These are phyloP conservation scores for Parascotia fuliginaria DNA, from an alignment of 2,888 invertebrate species.

Conservation along the genomic window DNA sequence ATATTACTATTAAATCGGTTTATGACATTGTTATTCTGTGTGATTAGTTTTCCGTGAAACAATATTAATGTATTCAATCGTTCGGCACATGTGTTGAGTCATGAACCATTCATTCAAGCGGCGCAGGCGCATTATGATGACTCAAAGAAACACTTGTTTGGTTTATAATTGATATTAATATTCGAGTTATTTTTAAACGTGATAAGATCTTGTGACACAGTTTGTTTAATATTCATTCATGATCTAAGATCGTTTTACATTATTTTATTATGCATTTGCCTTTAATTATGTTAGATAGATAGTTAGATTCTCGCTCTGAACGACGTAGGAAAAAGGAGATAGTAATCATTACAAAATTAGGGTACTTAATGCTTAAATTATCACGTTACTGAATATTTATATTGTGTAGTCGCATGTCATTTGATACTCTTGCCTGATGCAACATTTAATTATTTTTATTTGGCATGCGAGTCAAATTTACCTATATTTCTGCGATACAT, in stretches of 20 bases:
- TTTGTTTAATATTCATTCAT: slow-evolving; percentile 16
- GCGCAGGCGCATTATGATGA: slow-evolving; percentile 26
- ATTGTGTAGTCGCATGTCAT: no score
- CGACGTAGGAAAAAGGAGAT: no score
- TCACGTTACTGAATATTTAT: no score
- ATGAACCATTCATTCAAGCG: slow-evolving; percentile 36
- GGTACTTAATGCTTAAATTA: no score
- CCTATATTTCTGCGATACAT: no score
- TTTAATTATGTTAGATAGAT: no score
- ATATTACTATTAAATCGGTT: slow-evolving; percentile 8
- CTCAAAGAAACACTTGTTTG: slow-evolving; percentile 36
- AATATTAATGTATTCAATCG: slow-evolving; percentile 35
- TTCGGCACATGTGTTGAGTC: slow-evolving; percentile 45
- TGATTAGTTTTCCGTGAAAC: slow-evolving; percentile 54
- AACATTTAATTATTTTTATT: no score
- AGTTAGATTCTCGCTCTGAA: no score
- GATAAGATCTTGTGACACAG: slow-evolving; percentile 37
- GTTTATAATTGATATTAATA: slow-evolving; percentile 43
- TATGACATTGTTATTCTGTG: slow-evolving; percentile 30
- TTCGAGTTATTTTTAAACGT: slow-evolving; percentile 38
- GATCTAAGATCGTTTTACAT: slow-evolving; percentile 4
- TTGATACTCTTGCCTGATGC: no score
- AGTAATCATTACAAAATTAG: no score
- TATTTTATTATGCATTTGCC: background rate
- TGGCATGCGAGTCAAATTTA: no score